Base-by-base conservation (phyloP, 2,888 invertebrate genomes). In the Gastrophysa polygoni region DNA sequence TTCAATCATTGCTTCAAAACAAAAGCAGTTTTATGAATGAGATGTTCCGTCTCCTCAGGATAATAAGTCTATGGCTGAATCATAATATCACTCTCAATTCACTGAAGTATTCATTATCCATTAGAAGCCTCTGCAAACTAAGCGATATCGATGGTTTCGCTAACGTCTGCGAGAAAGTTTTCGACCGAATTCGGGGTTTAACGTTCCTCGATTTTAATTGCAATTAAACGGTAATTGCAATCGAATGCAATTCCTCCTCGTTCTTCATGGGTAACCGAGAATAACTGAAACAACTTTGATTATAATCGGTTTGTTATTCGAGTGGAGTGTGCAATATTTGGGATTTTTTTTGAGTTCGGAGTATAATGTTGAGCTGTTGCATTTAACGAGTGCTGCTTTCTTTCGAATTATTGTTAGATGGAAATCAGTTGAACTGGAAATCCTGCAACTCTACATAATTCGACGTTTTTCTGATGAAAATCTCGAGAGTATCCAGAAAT, bases 201-300 rank as follows among this genome's bases (percentile, higher is more conserved):
- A 67, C 69, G 73, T 71, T 73, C 64, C 68, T 72, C 73, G 73
- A 77, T 76, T 78, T 77, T 77, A 76, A 78, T 78, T 78, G 76
- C 76, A 74, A 78, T 78, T 73, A 75, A 77, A 73, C 75, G 74
- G 76, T 77, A 78, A 78, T 78, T 78, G 72, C 75, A 73, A 75
- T 77, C 74, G 71, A 77, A 76, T 73, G 75, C 74, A 72, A 56
- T 70, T 69, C 71, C 61, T 69, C 68, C 68, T 68, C 67, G 70
- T 74, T 74, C 74, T 73, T 74, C 71, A 71, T 66, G 73, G 71
- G 67, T 70, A 65, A 67, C 68, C 66, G 62, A 73, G 70, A 75
- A 74, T 74, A 76, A 76, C 74, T 76, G 75, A 75, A 75, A 75
- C 74, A 68, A 69, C 71, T 74, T 71, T 69, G 68, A 71, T 73